These are phyloP conservation scores for Argyra leucocephala DNA, from an alignment of 2,888 invertebrate genomes.

Conservation along the genomic window DNA sequence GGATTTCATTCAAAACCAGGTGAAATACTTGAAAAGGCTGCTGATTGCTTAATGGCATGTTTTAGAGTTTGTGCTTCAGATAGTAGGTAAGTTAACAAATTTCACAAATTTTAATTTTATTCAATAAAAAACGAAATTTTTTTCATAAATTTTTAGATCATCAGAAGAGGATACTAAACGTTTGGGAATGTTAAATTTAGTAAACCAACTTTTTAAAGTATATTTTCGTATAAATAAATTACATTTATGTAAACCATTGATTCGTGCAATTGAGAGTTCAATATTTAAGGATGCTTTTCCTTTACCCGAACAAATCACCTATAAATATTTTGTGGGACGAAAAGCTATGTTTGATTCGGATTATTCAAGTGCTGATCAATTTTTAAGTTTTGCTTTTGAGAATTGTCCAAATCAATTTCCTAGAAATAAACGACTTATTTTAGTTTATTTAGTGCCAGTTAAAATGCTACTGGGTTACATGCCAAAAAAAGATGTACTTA, in stretches of 20 bases:
- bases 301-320: slow-evolving; percentile 88
- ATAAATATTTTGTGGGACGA: slow-evolving; percentile 91
- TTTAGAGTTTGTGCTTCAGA: slow-evolving; percentile 93
- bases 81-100: slow-evolving; percentile 50
- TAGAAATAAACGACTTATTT: slow-evolving; percentile 81
- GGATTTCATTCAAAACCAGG: slow-evolving; percentile 46
- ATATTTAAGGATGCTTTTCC: slow-evolving; percentile 82
- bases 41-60: slow-evolving; percentile 84
- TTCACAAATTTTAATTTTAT: neutral
- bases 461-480: slow-evolving; percentile 95
- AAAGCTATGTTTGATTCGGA: slow-evolving; percentile 99
- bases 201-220: slow-evolving; percentile 91
- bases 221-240: slow-evolving; percentile 88
- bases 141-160: slow-evolving; percentile 43
- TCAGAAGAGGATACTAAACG: slow-evolving; percentile 87
- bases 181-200: slow-evolving; percentile 89
- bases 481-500: slow-evolving; percentile 70
- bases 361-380: slow-evolving; percentile 85
- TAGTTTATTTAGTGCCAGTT: slow-evolving; percentile 91
- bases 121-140: neutral
- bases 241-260: slow-evolving; percentile 85
- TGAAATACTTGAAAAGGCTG: slow-evolving; percentile 71
- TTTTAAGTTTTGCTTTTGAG: slow-evolving; percentile 84
- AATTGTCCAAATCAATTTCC: slow-evolving; percentile 71
- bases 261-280: slow-evolving; percentile 90